phyloP scores from a whole-genome alignment of 1,140 invertebrate genomes.

The Rhopalosiphum maidis region DNA sequence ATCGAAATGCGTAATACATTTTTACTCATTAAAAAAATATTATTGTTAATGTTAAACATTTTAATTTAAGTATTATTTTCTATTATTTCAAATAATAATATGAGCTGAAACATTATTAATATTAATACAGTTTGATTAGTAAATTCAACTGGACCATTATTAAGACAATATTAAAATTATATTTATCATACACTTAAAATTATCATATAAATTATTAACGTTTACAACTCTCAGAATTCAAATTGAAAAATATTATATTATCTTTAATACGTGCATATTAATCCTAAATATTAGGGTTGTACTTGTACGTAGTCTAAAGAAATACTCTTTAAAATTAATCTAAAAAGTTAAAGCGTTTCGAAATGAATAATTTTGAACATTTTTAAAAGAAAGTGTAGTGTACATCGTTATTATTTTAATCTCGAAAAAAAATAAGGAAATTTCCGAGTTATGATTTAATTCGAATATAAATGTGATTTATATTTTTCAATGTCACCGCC shows the following conservation, averaged over 20 bases:
- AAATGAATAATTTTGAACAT: not conserved
- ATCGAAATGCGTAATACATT: not conserved
- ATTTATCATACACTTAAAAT: not conserved
- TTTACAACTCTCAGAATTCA: not conserved
- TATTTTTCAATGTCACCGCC: too few relatives aligned
- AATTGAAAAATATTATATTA: not conserved
- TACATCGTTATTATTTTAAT: not conserved
- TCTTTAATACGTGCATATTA: not conserved
- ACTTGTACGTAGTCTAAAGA: not conserved
- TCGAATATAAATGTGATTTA: too few relatives aligned
- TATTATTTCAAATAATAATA: not conserved
- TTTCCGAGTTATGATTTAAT: not conserved
- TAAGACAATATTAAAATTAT: not conserved
- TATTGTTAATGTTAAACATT: not conserved
- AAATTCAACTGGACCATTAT: not conserved
- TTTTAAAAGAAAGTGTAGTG: not conserved
- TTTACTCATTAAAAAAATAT: not conserved
- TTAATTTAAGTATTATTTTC: not conserved
- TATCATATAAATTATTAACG: not conserved
- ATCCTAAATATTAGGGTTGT: not conserved
- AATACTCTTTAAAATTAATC: not conserved
- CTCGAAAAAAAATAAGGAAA: not conserved
- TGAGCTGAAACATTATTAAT: not conserved
- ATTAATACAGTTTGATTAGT: not conserved
- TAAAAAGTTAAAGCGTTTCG: not conserved